A percentile compares a stretch with the other conserved stretches of the same genome.
These are phyloP conservation scores for Sycon ciliatum DNA, from an alignment of 37 sponge, comb jelly and placozoan species.

Conservation along the genomic window DNA sequence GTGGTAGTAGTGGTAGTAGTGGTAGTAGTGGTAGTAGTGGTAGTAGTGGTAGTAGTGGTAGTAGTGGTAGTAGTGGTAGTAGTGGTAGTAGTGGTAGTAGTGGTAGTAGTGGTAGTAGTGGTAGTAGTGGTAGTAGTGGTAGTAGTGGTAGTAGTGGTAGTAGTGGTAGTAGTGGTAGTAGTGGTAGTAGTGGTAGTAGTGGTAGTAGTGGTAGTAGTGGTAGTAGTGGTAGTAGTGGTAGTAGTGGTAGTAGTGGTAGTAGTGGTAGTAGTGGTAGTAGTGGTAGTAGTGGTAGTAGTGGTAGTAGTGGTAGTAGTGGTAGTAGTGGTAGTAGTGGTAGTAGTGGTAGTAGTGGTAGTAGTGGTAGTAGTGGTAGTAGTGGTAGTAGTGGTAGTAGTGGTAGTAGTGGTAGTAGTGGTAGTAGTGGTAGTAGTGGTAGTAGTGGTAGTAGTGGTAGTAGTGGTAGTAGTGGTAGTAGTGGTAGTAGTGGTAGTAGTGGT, in stretches of 20 bases:
- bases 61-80: slow-evolving; percentile 9
- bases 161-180: slow-evolving; percentile 8
- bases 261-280: slow-evolving; percentile 9
- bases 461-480: slow-evolving; percentile 9
- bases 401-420: slow-evolving; percentile 8
- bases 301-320: slow-evolving; percentile 9
- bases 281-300: slow-evolving; percentile 9
- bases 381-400: slow-evolving; percentile 9
- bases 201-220: slow-evolving; percentile 9
- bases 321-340: slow-evolving; percentile 9
- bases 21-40: slow-evolving; percentile 9
- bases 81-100: slow-evolving; percentile 9
- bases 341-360: slow-evolving; percentile 8
- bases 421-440: slow-evolving; percentile 9
- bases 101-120: slow-evolving; percentile 9
- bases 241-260: slow-evolving; percentile 9
- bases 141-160: slow-evolving; percentile 9
- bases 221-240: slow-evolving; percentile 8
- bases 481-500: slow-evolving; percentile 9
- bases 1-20: slow-evolving; percentile 9
- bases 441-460: slow-evolving; percentile 9
- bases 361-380: slow-evolving; percentile 9
- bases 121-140: slow-evolving; percentile 9
- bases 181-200: slow-evolving; percentile 9
- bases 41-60: slow-evolving; percentile 8